Evolutionary conservation across 2,113 vertebrate genomes (phyloP).

Genomic region (Steatornis caripensis): DNA sequence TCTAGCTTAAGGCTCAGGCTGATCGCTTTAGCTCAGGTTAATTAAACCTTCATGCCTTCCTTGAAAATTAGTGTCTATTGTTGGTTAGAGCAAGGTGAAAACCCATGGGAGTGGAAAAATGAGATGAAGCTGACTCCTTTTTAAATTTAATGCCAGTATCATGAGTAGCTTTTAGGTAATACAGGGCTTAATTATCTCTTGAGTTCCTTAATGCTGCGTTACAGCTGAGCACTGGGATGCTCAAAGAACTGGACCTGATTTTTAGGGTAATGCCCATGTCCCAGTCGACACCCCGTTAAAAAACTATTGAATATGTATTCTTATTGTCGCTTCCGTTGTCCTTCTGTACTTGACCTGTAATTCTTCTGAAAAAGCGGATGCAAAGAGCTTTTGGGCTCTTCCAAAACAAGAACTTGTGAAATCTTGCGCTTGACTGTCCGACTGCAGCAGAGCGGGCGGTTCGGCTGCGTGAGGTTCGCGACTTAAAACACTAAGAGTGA

Average conservation of each 20-base stretch:
- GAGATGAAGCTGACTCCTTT: neutral
- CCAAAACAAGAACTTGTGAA: neutral
- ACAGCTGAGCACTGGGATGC: neutral
- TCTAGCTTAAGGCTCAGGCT: neutral
- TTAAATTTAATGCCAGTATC: neutral
- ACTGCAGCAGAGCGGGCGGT: neutral
- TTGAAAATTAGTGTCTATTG: neutral
- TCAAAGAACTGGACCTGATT: too few species aligned
- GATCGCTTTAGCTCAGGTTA: neutral
- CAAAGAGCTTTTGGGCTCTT: neutral
- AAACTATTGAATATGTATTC: neutral
- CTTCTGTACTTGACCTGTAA: neutral
- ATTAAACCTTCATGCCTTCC: neutral
- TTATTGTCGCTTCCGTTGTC: neutral
- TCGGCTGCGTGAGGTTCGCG: neutral
- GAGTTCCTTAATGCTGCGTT: rapidly evolving
- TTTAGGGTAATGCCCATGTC: neutral
- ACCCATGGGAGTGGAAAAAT: neutral
- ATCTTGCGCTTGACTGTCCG: neutral
- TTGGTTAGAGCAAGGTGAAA: neutral
- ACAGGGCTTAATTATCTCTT: neutral
- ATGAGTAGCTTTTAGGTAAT: neutral
- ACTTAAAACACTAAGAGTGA: neutral
- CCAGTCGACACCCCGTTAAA: neutral
- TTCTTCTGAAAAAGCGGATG: neutral